Evolutionary conservation across 2,888 invertebrate species (phyloP).

Genomic region (Xylota sylvarum): DNA sequence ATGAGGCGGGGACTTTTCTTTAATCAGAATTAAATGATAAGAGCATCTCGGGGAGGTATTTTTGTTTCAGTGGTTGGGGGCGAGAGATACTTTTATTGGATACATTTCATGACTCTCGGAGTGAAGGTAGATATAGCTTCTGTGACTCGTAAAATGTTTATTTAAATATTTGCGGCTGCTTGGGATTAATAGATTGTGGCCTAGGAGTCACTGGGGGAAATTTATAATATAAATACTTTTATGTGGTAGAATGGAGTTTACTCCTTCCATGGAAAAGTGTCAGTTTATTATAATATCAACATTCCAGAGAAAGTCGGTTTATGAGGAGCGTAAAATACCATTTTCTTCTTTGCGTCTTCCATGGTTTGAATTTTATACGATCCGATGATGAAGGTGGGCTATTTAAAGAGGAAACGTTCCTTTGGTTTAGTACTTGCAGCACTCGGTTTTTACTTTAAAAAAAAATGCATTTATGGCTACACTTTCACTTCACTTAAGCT

Average conservation of each 20-base stretch:
- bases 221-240: neutral
- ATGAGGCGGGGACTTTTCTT: constrained; percentile 22
- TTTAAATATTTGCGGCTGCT: constrained; percentile 58
- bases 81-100: constrained; percentile 38
- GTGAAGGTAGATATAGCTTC: constrained; percentile 29
- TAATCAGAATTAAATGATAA: constrained; percentile 73
- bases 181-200: constrained; percentile 53
- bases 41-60: constrained; percentile 29
- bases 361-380: constrained; percentile 2
- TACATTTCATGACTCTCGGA: constrained; percentile 48
- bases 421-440: neutral
- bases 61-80: neutral
- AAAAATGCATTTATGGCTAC: neutral
- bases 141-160: constrained; percentile 69
- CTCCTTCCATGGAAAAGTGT: constrained; percentile 3
- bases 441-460: neutral
- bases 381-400: neutral
- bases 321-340: constrained; percentile 29
- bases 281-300: constrained; percentile 25
- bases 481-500: neutral
- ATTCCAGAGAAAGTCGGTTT: constrained; percentile 16
- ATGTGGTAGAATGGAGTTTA: neutral
- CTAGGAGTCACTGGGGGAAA: constrained; percentile 8
- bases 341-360: neutral
- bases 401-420: neutral